Evolutionary conservation across 2,797 vertebrate genomes (phyloP), one percentile per base, ranked within the genome.

Genomic region (Liasis olivaceus): DNA sequence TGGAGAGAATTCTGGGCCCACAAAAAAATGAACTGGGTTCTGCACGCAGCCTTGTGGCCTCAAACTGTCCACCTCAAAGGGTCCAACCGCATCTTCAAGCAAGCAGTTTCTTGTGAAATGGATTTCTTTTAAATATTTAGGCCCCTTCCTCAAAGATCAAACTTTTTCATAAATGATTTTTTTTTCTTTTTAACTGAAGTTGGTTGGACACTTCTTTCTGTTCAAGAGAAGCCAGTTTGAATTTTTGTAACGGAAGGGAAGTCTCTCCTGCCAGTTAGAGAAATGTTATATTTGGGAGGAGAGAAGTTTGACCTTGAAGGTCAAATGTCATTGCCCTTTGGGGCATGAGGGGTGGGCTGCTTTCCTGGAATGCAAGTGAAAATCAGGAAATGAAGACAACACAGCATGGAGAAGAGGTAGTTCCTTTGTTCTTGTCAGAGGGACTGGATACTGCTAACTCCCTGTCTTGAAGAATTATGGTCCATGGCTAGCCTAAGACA

Each of bases 261-360:
- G 87, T 47, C 54, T 86, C 72, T 81, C 92, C 84, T 90, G 91
- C 62, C 86, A 95, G 91, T 94, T 87, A 66, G 63, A 85, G 58
- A 90, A 91, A 96, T 95, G 94, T 94, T 97, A 91, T 95, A 93
- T 26, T 96, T 95, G 92, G 94, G 91, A 94, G 95, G 93, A 89
- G 92, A 95, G 93, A 89, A 86, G 92, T 96, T 95, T 96, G 95
- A 94, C 96, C 94, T 96, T 97, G 95, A 91, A 87, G 96, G 95
- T 94, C 92, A 58, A 91, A 89, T 95, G 96, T 95, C 96, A 95
- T 0, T 93, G 93, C 95, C 96, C 95, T 85, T 58, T 72, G 17
- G 17, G 5, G 12, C 28, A 81, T 81, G 47, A 8, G 7, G 8
- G 56, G 0, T 42, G 89, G 87, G 77, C 0, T 95, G 89, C 24